Conservation (phyloP, 2,888 invertebrate genomes). For the Eupithecia pulchellata region DNA sequence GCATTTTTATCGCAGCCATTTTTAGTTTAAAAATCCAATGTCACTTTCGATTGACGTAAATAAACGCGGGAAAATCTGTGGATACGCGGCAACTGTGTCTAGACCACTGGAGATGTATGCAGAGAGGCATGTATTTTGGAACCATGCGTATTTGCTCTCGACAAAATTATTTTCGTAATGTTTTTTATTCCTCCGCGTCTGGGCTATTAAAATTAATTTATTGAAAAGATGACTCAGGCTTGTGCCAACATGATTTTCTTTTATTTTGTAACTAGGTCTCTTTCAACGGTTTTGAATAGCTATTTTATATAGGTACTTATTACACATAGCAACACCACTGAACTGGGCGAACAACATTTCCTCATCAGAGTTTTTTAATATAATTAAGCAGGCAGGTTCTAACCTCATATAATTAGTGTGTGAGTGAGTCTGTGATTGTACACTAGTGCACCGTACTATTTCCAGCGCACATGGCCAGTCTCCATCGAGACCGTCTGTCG, state of each 20-base stretch:
- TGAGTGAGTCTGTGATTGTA: background rate
- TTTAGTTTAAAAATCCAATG: slow-evolving; percentile 13
- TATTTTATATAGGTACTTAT: background rate
- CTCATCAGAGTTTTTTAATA: background rate
- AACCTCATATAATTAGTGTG: background rate
- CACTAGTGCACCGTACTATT: background rate
- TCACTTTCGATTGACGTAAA: slow-evolving; percentile 44
- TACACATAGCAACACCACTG: slow-evolving; percentile 1
- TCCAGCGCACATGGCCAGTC: background rate
- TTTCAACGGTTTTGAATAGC: background rate
- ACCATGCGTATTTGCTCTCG: slow-evolving; percentile 33
- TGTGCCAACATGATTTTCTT: slow-evolving; percentile 9
- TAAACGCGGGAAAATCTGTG: slow-evolving; percentile 54
- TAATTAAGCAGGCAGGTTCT: too few relatives aligned
- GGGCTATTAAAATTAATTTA: slow-evolving; percentile 41
- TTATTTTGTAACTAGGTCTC: slow-evolving; percentile 1
- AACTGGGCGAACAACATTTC: background rate
- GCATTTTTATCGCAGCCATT: slow-evolving; percentile 49
- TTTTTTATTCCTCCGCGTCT: slow-evolving; percentile 24
- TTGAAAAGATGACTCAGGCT: slow-evolving; percentile 37
- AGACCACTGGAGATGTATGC: slow-evolving; percentile 60
- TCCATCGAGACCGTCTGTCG: background rate
- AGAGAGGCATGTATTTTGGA: slow-evolving; percentile 5
- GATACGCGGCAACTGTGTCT: slow-evolving; percentile 56
- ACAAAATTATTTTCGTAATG: slow-evolving; percentile 40